Conservation (phyloP, 2,113 vertebrate species). For the Seriola quinqueradiata region DNA sequence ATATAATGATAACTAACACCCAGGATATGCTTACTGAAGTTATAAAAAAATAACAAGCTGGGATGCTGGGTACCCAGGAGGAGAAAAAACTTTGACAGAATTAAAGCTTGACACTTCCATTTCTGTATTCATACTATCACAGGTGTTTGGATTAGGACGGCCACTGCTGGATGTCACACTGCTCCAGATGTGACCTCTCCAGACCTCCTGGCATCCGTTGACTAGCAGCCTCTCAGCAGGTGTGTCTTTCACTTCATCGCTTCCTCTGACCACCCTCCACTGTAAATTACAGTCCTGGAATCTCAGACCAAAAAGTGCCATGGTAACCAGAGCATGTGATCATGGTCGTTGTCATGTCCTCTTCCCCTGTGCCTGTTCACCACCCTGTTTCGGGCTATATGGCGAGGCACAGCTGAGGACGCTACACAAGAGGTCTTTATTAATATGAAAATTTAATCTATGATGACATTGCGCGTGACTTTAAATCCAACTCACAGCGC, state of each 20-base stretch:
- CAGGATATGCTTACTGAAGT: neutral
- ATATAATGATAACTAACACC: neutral
- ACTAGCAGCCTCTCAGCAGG: slow-evolving; percentile 66
- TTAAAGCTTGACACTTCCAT: neutral
- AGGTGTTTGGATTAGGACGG: slow-evolving; percentile 33
- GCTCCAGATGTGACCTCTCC: slow-evolving; percentile 66
- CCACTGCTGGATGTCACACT: slow-evolving; percentile 16
- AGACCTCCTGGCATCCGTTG: slow-evolving; percentile 57
- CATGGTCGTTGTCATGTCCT: slow-evolving; percentile 29
- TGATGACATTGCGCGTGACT: slow-evolving; percentile 72
- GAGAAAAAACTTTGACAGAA: neutral
- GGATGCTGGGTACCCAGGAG: too few relatives aligned
- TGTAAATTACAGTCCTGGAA: slow-evolving; percentile 60
- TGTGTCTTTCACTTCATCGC: slow-evolving; percentile 59
- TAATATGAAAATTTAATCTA: slow-evolving; percentile 73
- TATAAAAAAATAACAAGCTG: neutral
- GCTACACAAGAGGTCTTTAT: slow-evolving; percentile 52
- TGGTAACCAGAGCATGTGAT: slow-evolving; percentile 47
- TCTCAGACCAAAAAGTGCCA: slow-evolving; percentile 33
- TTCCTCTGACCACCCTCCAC: slow-evolving; percentile 43
- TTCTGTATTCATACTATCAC: slow-evolving; percentile 17
- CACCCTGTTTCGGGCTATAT: slow-evolving; percentile 1
- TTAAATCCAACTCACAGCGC: slow-evolving; percentile 64
- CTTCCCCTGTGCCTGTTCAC: neutral
- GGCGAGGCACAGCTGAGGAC: slow-evolving; percentile 32